Base-by-base conservation (phyloP, 1,140 invertebrate species). In the Berghia stephanieae region DNA sequence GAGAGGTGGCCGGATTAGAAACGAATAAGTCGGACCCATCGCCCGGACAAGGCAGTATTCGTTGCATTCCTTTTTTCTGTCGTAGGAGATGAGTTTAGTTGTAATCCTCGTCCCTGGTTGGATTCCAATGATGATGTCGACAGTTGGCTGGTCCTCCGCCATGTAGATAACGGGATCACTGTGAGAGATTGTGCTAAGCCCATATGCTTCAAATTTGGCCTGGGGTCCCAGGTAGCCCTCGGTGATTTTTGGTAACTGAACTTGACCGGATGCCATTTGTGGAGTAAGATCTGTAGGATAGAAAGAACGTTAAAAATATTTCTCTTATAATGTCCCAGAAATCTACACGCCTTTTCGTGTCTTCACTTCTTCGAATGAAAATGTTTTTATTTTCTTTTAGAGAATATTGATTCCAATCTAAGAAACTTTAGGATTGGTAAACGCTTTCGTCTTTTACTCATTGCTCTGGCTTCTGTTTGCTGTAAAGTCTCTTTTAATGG, bases 191-290 rank as follows among this genome's bases (percentile, higher is more conserved):
- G 79, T 81, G 0, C 67, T 80, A 52, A 89, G 68, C 40, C 86
- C 87, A 67, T 88, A 86, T 3, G 80, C 52, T 18, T 82, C 82
- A 73, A 88, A 89, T 75, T 87, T 86, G 10, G 83, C 84, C 78
- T 89, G 87, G 38, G 84, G 83, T n/a, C 88, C 88, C 0, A 89
- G 80, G 78, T 87, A 89, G 10, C 87, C 87, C 5, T 86, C 85
- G 2, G 88, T 87, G 27, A 89, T 76, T 44, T 82, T 83, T 0
- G 87, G 88, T 31, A 88, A 76, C 69, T 83, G 83, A 1, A 86
- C 81, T n/a, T 18, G 34, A 77, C 81, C 16, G 60, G 77, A 24
- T 36, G 75, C 75, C 72, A 74, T 73, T 55, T 77, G 34, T n/a
- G 16, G 6, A 55, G 31, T 31, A 46, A 10, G n/a, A n/a, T n/a